These are phyloP conservation scores for Bombus impatiens DNA, from an alignment of 1,140 invertebrate genomes.

Conservation along the genomic window DNA sequence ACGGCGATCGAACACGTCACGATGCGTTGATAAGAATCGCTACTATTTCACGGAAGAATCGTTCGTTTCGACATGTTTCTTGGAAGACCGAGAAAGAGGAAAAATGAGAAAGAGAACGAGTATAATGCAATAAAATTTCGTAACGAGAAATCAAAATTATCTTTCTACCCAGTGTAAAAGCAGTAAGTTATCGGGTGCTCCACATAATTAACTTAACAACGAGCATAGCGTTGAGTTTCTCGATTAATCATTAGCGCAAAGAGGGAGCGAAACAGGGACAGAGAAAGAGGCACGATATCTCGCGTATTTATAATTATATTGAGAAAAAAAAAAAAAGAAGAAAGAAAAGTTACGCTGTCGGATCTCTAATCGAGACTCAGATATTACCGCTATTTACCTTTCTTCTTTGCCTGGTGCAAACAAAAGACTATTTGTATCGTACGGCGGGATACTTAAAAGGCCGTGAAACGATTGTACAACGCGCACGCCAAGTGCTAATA, in stretches of 20 bases:
- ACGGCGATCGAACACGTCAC: too few species aligned
- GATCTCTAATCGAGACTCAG: constrained; percentile 39
- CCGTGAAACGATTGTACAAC: background rate
- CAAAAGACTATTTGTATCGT: constrained; percentile 54
- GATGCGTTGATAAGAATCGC: background rate
- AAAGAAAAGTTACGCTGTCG: constrained; percentile 10
- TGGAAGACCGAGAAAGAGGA: background rate
- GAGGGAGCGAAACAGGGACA: background rate
- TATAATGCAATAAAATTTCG: constrained; percentile 34
- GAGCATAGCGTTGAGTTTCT: constrained; percentile 12
- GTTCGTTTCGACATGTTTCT: constrained; percentile 17
- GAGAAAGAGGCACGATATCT: constrained; percentile 15
- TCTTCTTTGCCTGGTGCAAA: constrained; percentile 53
- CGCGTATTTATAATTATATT: constrained; percentile 50
- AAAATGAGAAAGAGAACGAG: background rate
- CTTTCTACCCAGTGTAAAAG: constrained; percentile 24
- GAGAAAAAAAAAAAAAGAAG: background rate
- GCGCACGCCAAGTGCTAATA: constrained; percentile 2
- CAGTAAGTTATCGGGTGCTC: constrained; percentile 48
- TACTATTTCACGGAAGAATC: background rate
- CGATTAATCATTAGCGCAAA: constrained; percentile 38
- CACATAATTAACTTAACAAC: constrained; percentile 55
- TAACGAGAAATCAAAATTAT: constrained; percentile 38
- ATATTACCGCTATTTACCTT: constrained; percentile 54
- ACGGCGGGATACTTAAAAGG: constrained; percentile 26